Percentiles rank a stretch among this genome's conserved stretches.
phyloP scores from a whole-genome alignment of 2,888 invertebrate genomes.

The Capitulum mitella region DNA sequence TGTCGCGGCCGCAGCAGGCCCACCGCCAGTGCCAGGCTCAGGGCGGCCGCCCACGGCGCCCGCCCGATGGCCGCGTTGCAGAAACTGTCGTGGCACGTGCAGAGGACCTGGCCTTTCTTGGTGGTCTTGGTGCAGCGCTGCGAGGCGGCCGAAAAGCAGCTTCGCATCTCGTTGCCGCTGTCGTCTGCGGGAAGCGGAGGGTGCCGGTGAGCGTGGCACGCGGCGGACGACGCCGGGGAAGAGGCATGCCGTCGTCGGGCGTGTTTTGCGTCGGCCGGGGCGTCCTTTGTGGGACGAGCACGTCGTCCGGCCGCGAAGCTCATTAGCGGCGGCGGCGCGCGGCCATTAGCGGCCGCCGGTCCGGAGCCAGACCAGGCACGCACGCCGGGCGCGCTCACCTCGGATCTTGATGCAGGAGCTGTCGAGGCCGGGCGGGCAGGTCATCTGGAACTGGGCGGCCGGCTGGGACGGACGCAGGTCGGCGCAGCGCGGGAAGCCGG shows the following conservation, averaged over 20 bases:
- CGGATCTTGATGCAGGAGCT: not conserved
- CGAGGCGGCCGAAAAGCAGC: not conserved
- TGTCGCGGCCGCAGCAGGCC: not conserved
- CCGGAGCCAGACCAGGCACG: too few species aligned
- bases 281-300: too few species aligned
- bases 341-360: not conserved
- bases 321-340: too few species aligned
- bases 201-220: too few species aligned
- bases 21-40: not conserved
- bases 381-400: not conserved
- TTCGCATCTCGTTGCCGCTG: slow-evolving; percentile 4
- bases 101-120: not conserved
- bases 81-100: not conserved
- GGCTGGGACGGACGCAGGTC: not conserved
- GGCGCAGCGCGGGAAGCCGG: not conserved
- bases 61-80: not conserved
- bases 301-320: too few species aligned
- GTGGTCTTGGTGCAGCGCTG: not conserved
- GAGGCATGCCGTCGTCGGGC: too few species aligned
- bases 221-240: too few species aligned
- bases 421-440: slow-evolving; percentile 8
- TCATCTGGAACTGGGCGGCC: not conserved
- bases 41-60: not conserved
- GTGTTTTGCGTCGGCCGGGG: too few species aligned
- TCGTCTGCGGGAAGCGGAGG: not conserved